These are phyloP conservation scores for Littorina saxatilis DNA, from an alignment of 1,140 invertebrate species.

Conservation along the genomic window DNA sequence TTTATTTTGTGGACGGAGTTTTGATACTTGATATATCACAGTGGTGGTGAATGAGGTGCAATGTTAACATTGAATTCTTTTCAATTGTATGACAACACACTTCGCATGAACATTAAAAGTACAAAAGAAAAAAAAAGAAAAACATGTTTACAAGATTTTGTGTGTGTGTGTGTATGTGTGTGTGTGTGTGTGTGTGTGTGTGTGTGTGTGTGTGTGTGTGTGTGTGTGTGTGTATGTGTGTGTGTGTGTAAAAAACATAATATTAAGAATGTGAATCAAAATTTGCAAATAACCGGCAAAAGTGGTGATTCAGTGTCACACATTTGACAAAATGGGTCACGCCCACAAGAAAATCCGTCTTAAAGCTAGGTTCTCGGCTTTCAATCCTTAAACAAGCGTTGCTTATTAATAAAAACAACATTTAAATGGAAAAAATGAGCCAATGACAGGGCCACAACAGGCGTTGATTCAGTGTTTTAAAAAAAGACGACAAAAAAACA, in stretches of 20 bases:
- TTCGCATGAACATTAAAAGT: too few species aligned
- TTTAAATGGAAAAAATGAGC: neutral
- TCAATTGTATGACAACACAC: too few species aligned
- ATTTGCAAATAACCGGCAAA: too few species aligned
- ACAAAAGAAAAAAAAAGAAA: too few species aligned
- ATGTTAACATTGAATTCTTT: too few species aligned
- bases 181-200: constrained; percentile 12
- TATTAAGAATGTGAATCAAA: neutral
- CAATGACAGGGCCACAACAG: neutral
- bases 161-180: constrained; percentile 23
- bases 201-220: constrained; percentile 8
- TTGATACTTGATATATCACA: too few species aligned
- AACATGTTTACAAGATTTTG: neutral
- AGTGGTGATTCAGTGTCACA: too few species aligned
- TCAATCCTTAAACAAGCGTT: neutral
- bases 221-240: constrained; percentile 2
- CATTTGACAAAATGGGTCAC: too few species aligned
- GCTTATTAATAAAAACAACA: neutral
- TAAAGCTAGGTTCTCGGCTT: neutral
- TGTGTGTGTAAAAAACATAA: neutral
- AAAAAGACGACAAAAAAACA: too few species aligned
- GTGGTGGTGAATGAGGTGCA: too few species aligned
- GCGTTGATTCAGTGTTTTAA: too few species aligned
- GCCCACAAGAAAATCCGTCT: neutral
- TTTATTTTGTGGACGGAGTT: too few species aligned